These are phyloP conservation scores for Balearica regulorum DNA, from an alignment of 2,797 vertebrate genomes.

Conservation along the genomic window DNA sequence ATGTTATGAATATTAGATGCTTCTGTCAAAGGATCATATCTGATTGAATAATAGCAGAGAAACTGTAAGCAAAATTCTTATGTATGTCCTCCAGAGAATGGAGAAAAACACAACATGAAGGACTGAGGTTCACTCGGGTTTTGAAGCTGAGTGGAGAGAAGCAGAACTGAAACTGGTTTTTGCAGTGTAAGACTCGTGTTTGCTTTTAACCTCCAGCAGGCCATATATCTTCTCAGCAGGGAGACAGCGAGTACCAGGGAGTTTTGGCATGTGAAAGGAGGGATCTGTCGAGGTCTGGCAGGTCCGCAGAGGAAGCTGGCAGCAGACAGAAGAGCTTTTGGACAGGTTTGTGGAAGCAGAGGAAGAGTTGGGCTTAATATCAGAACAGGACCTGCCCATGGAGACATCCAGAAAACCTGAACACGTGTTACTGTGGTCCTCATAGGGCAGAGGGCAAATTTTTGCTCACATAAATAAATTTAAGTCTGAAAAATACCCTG, in stretches of 20 bases:
- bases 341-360: background rate
- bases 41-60: background rate
- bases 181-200: background rate
- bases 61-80: background rate
- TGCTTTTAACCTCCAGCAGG: background rate
- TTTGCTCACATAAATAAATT: background rate
- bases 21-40: background rate
- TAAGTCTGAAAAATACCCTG: background rate
- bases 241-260: background rate
- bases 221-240: background rate
- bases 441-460: background rate
- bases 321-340: background rate
- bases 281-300: background rate
- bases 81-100: background rate
- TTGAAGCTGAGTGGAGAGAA: background rate
- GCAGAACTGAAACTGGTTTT: background rate
- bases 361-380: background rate
- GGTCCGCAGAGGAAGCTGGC: background rate
- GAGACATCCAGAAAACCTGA: background rate
- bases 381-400: background rate
- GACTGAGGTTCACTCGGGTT: background rate
- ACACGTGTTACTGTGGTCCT: fast-evolving
- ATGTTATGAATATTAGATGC: constrained; percentile 6
- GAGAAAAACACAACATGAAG: background rate
- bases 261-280: background rate